A percentile compares a stretch with the other conserved stretches of the same genome.
Evolutionary conservation across 2,888 invertebrate species (phyloP).

Genomic region (Danaus chrysippus): DNA sequence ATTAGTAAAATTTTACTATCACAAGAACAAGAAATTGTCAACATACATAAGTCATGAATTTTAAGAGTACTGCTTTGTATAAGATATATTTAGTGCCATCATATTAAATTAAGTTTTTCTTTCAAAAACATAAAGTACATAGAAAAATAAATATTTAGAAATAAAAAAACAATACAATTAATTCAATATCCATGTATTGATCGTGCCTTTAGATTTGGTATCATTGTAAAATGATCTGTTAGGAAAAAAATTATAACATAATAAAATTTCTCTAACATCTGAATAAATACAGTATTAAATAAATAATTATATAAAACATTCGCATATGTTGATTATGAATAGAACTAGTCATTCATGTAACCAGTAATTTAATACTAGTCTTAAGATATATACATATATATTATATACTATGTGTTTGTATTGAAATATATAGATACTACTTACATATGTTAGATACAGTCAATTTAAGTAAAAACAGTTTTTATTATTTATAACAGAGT

Average conservation of each 20-base stretch:
- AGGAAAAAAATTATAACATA: neutral
- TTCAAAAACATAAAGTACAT: neutral
- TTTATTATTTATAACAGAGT: neutral
- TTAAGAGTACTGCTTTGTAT: too few species aligned
- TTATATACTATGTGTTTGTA: neutral
- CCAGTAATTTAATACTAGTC: conserved; percentile 13
- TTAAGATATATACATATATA: neutral
- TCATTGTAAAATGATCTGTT: neutral
- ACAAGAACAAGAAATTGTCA: too few species aligned
- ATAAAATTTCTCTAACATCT: neutral
- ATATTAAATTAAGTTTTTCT: too few species aligned
- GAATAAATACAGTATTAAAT: neutral
- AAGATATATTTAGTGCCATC: too few species aligned
- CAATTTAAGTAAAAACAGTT: neutral
- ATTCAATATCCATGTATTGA: neutral
- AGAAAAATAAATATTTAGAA: neutral
- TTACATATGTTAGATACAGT: neutral
- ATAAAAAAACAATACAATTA: neutral
- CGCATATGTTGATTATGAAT: conserved; percentile 11
- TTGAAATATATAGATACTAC: neutral
- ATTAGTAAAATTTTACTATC: too few species aligned
- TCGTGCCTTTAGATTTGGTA: neutral
- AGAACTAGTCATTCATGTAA: conserved; percentile 23
- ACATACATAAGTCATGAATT: too few species aligned
- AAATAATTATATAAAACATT: neutral